Conservation (phyloP, 2,113 vertebrate genomes). For the Corvus moneduloides region DNA sequence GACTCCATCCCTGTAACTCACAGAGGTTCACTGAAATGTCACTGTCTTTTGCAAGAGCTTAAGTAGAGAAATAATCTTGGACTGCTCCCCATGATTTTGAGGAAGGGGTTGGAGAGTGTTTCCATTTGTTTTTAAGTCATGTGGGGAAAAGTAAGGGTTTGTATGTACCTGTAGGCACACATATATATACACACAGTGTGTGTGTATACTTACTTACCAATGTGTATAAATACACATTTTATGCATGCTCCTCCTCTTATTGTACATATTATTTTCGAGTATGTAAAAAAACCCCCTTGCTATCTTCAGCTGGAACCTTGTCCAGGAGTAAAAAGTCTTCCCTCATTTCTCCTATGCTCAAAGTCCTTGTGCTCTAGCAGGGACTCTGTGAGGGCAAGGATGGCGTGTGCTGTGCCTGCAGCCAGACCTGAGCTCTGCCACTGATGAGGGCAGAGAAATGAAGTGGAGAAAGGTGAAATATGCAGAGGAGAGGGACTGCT, state of each 20-base stretch:
- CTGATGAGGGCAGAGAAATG: neutral
- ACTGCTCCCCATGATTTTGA: neutral
- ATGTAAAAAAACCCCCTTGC: rapidly evolving
- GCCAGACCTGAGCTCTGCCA: neutral
- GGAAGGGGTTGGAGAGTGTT: neutral
- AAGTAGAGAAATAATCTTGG: neutral
- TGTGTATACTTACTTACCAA: neutral
- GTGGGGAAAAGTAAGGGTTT: neutral
- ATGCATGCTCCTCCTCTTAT: neutral
- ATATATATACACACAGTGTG: rapidly evolving
- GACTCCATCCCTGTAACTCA: neutral
- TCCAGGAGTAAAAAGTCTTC: neutral
- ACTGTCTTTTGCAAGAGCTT: neutral
- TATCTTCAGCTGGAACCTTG: neutral
- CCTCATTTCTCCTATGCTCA: neutral
- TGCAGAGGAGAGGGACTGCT: neutral
- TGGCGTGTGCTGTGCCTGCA: neutral
- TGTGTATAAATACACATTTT: neutral
- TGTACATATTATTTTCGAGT: neutral
- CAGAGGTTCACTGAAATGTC: neutral
- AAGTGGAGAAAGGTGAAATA: neutral
- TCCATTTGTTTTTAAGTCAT: neutral
- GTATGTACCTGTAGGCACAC: neutral
- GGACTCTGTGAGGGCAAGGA: neutral
- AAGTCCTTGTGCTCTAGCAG: neutral